phyloP scores from a whole-genome alignment of 2,113 vertebrate species.

The Rhabdomys dilectus region DNA sequence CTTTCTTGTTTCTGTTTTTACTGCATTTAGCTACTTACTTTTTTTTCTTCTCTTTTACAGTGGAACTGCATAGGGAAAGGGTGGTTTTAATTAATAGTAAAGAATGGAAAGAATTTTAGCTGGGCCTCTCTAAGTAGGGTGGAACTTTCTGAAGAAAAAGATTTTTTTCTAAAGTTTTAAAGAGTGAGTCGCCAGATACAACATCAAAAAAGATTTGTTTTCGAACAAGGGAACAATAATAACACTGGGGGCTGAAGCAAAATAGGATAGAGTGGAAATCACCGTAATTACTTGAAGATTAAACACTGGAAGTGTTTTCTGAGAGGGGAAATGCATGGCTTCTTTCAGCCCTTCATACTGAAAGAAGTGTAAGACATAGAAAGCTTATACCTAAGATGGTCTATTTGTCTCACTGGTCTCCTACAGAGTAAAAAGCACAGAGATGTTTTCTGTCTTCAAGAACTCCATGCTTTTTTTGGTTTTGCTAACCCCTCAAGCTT shows the following conservation, averaged over 20 bases:
- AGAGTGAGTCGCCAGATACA: slow-evolving; percentile 32
- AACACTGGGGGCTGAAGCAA: background rate
- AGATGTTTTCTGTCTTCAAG: background rate
- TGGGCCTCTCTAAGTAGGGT: slow-evolving; percentile 41
- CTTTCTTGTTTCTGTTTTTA: slow-evolving; percentile 35
- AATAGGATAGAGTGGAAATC: slow-evolving; percentile 29
- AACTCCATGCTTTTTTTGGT: slow-evolving; percentile 6
- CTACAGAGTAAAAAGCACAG: background rate
- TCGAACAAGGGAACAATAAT: slow-evolving; percentile 16
- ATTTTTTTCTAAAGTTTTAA: slow-evolving; percentile 63
- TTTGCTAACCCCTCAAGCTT: background rate
- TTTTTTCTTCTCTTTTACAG: slow-evolving; percentile 21
- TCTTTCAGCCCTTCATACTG: background rate
- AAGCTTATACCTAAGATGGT: too few relatives aligned
- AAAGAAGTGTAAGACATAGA: background rate
- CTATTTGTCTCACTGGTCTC: background rate
- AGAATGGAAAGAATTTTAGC: slow-evolving; percentile 68
- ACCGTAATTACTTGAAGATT: slow-evolving; percentile 45
- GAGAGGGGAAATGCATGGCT: background rate
- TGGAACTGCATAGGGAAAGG: background rate
- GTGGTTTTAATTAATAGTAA: slow-evolving; percentile 72
- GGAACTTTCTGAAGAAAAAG: slow-evolving; percentile 43
- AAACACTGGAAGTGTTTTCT: slow-evolving; percentile 23
- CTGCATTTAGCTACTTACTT: background rate
- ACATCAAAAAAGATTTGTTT: slow-evolving; percentile 6